Evolutionary conservation across 2,888 invertebrate genomes (phyloP), one percentile per base, ranked within the genome.

Genomic region (Saturnia pavonia): DNA sequence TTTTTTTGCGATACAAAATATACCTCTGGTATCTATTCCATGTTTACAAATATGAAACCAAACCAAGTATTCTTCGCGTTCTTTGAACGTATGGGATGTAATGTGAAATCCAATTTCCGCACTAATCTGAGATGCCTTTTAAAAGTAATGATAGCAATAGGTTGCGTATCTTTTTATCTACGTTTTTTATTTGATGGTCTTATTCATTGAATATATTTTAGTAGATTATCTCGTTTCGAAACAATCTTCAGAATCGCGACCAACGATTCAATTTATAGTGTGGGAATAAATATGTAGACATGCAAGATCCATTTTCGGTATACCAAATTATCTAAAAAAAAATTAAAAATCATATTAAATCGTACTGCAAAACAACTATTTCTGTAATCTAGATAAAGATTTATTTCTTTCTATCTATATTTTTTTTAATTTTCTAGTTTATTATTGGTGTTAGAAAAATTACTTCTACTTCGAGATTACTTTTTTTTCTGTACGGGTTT

Each of bases 21-120:
- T 34, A 65, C 40, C 34, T n/a, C 19, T n/a, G 22, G 9, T 8
- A 40, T 65, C 34, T 65, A n/a, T 65, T 65, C 16, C 42, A 42
- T 63, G 43, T 60, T 40, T 40, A 65, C 16, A 60, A 54, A 22
- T 43, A 60, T 60, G 48, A 54, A 68, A 34, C 34, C 14, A n/a
- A 40, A 65, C 60, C 40, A 65, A 40, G 40, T 65, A 60, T n/a
- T 65, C 65, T 40, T 40, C 65, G n/a, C 16, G 34, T 40, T 40
- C 65, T 65, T 65, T 65, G 65, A 65, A 40, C 19, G 16, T 40
- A 65, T 34, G 34, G n/a, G 65, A 65, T 40, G 40, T 65, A 40
- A 40, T 40, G n/a, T 65, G 19, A 40, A 65, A 65, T 34, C 65
- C 65, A 40, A 65, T 65, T 40, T 65, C 40, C 34, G n/a, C 65